phyloP scores from a whole-genome alignment of 1,140 invertebrate species.

The Drosophila pseudoobscura region DNA sequence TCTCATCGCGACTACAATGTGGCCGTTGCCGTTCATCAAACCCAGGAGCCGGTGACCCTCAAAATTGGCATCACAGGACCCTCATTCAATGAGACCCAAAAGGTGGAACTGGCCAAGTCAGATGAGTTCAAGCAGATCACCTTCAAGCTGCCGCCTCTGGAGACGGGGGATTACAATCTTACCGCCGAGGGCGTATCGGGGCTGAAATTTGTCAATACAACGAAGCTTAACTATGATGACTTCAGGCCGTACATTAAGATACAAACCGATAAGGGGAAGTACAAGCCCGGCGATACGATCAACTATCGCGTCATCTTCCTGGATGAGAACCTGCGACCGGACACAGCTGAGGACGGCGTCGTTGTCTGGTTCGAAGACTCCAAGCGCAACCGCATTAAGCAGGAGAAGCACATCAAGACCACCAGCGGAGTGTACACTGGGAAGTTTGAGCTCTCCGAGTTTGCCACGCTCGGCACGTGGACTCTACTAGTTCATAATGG shows the following conservation, averaged over 20 bases:
- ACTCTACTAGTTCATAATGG: constrained; percentile 84
- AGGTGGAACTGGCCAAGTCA: constrained; percentile 87
- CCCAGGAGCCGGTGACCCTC: constrained; percentile 86
- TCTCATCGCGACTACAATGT: constrained; percentile 93
- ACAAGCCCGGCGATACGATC: constrained; percentile 93
- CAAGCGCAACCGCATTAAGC: constrained; percentile 86
- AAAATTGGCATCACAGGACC: constrained; percentile 89
- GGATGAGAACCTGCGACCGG: constrained; percentile 88
- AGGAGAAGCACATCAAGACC: constrained; percentile 89
- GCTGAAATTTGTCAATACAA: constrained; percentile 95
- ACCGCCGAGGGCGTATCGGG: constrained; percentile 89
- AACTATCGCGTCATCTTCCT: constrained; percentile 93
- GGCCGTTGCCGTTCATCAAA: constrained; percentile 88
- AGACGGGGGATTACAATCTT: constrained; percentile 91
- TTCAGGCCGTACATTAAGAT: constrained; percentile 89
- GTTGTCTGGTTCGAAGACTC: constrained; percentile 69
- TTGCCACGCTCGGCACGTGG: constrained; percentile 95
- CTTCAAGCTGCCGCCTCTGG: constrained; percentile 91
- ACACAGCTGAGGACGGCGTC: constrained; percentile 89
- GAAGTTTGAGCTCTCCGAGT: constrained; percentile 90
- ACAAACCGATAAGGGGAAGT: constrained; percentile 97
- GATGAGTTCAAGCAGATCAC: constrained; percentile 87
- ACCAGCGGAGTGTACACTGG: constrained; percentile 89
- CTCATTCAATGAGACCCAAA: constrained; percentile 88
- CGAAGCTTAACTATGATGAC: constrained; percentile 93